Evolutionary conservation across 2,797 vertebrate genomes (phyloP).

Genomic region (Ambastaia sidthimunki): DNA sequence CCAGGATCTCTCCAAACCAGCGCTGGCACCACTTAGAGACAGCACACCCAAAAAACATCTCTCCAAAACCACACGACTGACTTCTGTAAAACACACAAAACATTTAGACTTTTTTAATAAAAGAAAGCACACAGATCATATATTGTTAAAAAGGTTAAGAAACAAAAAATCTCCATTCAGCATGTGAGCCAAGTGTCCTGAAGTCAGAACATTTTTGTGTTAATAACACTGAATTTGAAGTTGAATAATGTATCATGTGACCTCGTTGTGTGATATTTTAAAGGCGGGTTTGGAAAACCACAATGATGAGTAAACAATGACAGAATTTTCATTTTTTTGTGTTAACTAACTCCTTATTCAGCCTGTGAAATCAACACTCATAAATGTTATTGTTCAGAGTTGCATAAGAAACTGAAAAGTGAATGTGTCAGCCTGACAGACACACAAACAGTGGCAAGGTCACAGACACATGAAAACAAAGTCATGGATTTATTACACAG

Average conservation of each 20-base stretch:
- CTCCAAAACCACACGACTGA: neutral
- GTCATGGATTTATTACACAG: neutral
- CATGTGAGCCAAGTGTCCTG: no score
- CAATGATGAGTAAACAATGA: neutral
- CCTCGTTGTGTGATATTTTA: no score
- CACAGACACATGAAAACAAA: neutral
- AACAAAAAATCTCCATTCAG: neutral
- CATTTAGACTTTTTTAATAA: conserved; percentile 7
- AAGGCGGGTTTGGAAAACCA: neutral
- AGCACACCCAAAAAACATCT: neutral
- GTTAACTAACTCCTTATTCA: conserved; percentile 2
- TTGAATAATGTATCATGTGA: no score
- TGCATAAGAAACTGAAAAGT: neutral
- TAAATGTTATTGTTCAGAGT: neutral
- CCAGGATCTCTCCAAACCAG: neutral
- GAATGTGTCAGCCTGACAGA: no score
- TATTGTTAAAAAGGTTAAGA: no score
- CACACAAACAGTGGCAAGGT: neutral
- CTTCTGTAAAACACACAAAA: neutral
- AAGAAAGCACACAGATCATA: neutral
- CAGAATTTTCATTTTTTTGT: neutral
- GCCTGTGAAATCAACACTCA: neutral
- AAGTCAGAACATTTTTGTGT: no score
- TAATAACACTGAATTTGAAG: no score
- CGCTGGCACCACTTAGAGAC: conserved; percentile 18